Evolutionary conservation across 2,113 vertebrate genomes (phyloP), one percentile per base, ranked within the genome.

Genomic region (Anser brachyrhynchus): DNA sequence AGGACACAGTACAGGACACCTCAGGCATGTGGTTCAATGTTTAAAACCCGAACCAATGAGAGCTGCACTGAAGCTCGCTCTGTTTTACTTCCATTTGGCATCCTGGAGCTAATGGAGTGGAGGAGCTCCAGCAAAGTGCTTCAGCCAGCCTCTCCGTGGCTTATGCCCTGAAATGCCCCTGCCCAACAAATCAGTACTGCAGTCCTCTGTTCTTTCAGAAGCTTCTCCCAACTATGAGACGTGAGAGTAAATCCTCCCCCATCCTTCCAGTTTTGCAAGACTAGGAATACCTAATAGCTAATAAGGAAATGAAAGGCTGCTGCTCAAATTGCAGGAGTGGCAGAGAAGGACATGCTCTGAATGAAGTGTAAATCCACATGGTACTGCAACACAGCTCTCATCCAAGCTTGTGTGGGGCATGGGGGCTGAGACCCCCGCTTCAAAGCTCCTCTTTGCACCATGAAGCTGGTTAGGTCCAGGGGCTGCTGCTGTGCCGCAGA

Each of bases 111-210:
- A 76, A 83, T 8, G 26, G 78, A 90, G 75, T 29, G 41, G 55
- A 83, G 75, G 59, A 93, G n/a, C 59, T 64, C 18, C 16, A 91
- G 95, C 78, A 96, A 91, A 97, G 91, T 76, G 54, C 77, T 80
- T 89, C 94, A 93, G 73, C 96, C 77, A 89, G 87, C 26, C 49
- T 73, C 66, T 74, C 80, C 10, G 29, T 39, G 73, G 28, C 70
- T 95, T n/a, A 5, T 95, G 94, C 59, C 94, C 95, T 93, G 76
- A 95, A 70, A 93, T 95, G 95, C 87, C 91, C 93, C 77, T 79
- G 87, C 44, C 85, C 37, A 39, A 15, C 78, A 70, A 11, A 65
- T 73, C 49, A 9, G 21, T 29, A 2, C 58, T 65, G 66, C 62
- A 51, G 49, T 35, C 18, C 23, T 84, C 78, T 82, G 23, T 46